These are phyloP conservation scores for Tricholaema leucomelas DNA, from an alignment of 2,113 vertebrate species.

Conservation along the genomic window DNA sequence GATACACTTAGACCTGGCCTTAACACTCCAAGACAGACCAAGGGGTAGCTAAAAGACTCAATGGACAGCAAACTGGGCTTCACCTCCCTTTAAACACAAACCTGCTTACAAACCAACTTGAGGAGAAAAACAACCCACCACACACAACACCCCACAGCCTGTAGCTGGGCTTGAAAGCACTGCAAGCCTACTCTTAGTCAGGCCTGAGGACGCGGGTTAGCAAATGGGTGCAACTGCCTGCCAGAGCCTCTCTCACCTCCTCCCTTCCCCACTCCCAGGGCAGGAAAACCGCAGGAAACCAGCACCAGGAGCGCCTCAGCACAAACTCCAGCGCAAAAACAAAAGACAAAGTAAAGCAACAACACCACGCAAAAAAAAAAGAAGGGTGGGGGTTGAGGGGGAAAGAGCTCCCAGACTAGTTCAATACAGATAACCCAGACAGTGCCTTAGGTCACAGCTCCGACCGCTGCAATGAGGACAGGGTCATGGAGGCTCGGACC, in stretches of 20 bases:
- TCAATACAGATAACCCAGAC: not conserved
- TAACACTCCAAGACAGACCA: not conserved
- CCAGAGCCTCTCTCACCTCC: not conserved
- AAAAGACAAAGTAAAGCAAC: not conserved
- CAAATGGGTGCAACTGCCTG: not conserved
- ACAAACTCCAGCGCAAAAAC: not conserved
- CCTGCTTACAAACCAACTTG: not conserved
- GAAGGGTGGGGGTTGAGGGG: not conserved
- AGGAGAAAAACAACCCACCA: too few relatives aligned
- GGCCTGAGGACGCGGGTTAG: not conserved
- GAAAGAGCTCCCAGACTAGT: not conserved
- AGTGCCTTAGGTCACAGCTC: not conserved
- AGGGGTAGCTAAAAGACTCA: not conserved
- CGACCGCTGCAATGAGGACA: not conserved
- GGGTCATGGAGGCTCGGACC: fast-evolving
- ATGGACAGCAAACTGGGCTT: not conserved
- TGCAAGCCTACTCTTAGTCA: fast-evolving
- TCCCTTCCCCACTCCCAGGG: not conserved
- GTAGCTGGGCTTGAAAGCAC: not conserved
- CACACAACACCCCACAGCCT: not conserved
- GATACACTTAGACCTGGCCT: not conserved
- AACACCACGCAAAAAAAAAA: too few relatives aligned
- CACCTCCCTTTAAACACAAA: not conserved
- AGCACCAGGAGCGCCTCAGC: not conserved
- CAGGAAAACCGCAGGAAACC: not conserved